phyloP scores from a whole-genome alignment of 2,113 vertebrate genomes.

The Syngnathoides biaculeatus region DNA sequence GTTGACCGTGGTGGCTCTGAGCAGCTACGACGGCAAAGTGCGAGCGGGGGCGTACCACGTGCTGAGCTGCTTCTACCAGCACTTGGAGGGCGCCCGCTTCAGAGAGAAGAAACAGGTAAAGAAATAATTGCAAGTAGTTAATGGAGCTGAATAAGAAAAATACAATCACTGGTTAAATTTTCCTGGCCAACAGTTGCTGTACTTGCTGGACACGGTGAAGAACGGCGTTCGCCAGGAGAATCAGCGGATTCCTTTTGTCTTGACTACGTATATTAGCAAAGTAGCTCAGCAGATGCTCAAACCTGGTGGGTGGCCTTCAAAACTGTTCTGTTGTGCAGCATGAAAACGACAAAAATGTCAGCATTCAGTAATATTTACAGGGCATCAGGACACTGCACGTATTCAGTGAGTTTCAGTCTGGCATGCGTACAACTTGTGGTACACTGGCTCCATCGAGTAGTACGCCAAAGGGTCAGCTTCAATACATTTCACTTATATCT shows the following conservation, averaged over 20 bases:
- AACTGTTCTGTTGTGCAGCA: neutral
- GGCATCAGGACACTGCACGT: too few relatives aligned
- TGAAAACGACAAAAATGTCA: too few relatives aligned
- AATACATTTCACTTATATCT: too few relatives aligned
- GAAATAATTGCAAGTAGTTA: neutral
- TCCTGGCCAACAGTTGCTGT: constrained; percentile 76
- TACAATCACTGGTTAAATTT: neutral
- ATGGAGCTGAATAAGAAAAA: neutral
- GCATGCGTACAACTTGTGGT: too few relatives aligned
- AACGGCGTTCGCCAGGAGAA: constrained; percentile 82
- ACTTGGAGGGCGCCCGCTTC: constrained; percentile 84
- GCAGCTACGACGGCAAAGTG: constrained; percentile 85
- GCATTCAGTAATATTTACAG: too few relatives aligned
- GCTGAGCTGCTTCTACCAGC: constrained; percentile 81
- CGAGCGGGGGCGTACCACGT: constrained; percentile 81
- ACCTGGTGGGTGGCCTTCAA: constrained; percentile 77
- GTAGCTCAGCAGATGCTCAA: constrained; percentile 84
- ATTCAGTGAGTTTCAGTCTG: too few relatives aligned
- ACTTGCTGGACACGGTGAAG: constrained; percentile 85
- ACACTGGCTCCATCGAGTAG: too few relatives aligned
- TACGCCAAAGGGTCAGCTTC: too few relatives aligned
- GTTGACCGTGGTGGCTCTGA: constrained; percentile 82
- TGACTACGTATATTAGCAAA: constrained; percentile 79
- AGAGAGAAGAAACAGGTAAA: constrained; percentile 83
- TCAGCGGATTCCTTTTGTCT: constrained; percentile 78